phyloP scores from a whole-genome alignment of 2,888 invertebrate species.

The Rhamphomyia laevipes region DNA sequence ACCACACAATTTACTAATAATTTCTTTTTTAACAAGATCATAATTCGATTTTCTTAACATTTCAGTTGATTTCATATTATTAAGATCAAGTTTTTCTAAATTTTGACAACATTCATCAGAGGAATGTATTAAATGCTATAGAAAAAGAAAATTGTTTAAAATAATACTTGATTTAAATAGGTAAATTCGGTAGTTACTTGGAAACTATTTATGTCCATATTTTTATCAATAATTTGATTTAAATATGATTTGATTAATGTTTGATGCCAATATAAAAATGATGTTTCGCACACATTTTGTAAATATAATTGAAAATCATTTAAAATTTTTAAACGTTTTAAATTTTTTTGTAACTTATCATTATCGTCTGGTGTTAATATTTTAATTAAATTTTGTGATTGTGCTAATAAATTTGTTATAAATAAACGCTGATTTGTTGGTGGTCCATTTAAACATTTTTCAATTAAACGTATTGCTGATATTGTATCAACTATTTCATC shows the following conservation, averaged over 20 bases:
- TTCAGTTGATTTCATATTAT: conserved; percentile 22
- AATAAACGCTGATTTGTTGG: conserved; percentile 51
- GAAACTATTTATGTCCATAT: conserved; percentile 44
- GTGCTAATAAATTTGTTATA: conserved; percentile 39
- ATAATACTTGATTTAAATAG: background rate
- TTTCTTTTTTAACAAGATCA: conserved; percentile 40
- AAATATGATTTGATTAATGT: conserved; percentile 65
- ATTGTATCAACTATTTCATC: conserved; percentile 56
- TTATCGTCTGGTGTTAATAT: conserved; percentile 23
- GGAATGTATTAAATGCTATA: conserved; percentile 41
- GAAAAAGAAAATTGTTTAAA: conserved; percentile 14
- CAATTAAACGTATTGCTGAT: conserved; percentile 63
- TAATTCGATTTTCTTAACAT: conserved; percentile 25
- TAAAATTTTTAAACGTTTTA: conserved; percentile 54
- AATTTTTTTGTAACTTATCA: conserved; percentile 45
- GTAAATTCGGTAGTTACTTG: conserved; percentile 19
- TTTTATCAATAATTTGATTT: conserved; percentile 54
- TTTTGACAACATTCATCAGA: conserved; percentile 35
- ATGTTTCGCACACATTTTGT: conserved; percentile 54
- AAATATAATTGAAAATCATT: conserved; percentile 47
- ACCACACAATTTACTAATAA: conserved; percentile 64
- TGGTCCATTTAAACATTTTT: conserved; percentile 52
- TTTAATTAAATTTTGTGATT: background rate
- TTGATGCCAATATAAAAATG: conserved; percentile 73
- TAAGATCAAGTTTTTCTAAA: conserved; percentile 15